Percentiles rank a stretch among this genome's conserved stretches.
Evolutionary conservation across 2,797 vertebrate genomes (phyloP).

Genomic region (Silurus lanzhouensis): DNA sequence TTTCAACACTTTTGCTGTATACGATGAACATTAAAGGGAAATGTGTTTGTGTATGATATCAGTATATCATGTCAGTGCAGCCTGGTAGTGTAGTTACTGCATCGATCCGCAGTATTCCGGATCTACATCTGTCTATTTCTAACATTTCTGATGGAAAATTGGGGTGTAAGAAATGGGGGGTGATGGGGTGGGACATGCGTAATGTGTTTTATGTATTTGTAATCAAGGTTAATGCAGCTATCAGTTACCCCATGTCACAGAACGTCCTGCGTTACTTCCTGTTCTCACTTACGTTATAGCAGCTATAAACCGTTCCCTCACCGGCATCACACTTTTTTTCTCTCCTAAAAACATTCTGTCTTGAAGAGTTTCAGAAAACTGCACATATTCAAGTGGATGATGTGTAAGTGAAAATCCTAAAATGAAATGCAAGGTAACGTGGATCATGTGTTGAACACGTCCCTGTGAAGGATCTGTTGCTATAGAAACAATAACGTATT

Average conservation of each 20-base stretch:
- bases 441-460: neutral
- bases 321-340: no score
- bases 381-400: no score
- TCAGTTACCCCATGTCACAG: neutral
- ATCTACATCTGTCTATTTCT: neutral
- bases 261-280: neutral
- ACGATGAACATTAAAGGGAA: neutral
- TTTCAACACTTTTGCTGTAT: neutral
- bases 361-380: neutral
- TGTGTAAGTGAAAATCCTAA: no score
- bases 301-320: neutral
- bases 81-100: neutral
- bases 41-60: neutral
- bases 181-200: no score
- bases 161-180: no score
- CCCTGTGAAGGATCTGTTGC: constrained; percentile 6
- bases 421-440: neutral
- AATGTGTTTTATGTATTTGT: constrained; percentile 7
- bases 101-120: neutral
- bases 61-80: neutral
- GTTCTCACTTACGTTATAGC: neutral
- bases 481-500: neutral
- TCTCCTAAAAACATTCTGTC: neutral
- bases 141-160: neutral
- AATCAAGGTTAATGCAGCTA: neutral